These are phyloP conservation scores for Uria aalge DNA, from an alignment of 2,113 vertebrate species.

Conservation along the genomic window DNA sequence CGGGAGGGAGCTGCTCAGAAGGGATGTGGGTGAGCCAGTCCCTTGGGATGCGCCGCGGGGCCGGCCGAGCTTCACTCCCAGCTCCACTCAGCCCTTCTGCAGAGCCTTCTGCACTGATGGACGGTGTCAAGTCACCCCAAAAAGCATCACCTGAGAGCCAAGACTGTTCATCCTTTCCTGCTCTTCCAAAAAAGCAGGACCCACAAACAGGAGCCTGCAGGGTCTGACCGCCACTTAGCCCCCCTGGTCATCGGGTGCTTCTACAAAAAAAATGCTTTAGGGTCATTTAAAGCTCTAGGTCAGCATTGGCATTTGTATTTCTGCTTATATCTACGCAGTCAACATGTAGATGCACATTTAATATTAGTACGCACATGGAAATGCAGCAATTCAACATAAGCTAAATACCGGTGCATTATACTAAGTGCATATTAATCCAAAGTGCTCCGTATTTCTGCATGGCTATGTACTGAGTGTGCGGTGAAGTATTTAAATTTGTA, in stretches of 20 bases:
- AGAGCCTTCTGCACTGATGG: background rate
- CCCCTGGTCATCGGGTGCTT: background rate
- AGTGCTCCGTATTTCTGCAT: background rate
- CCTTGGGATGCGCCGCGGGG: accelerated
- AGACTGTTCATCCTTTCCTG: background rate
- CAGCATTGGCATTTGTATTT: background rate
- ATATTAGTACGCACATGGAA: background rate
- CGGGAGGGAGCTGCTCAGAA: background rate
- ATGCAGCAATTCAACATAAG: background rate
- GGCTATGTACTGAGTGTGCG: background rate
- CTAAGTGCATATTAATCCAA: conserved; percentile 3
- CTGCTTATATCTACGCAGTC: background rate
- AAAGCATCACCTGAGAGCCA: background rate
- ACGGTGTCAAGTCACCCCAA: background rate
- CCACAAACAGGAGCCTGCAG: background rate
- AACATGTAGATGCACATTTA: background rate
- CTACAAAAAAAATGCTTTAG: background rate
- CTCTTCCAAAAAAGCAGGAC: background rate
- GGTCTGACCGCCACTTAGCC: background rate
- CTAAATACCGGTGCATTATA: background rate
- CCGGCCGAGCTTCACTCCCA: background rate
- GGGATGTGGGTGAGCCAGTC: accelerated
- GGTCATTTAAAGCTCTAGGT: background rate
- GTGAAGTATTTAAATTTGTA: background rate
- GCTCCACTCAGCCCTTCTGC: background rate